phyloP scores from a whole-genome alignment of 2,113 vertebrate species.

The Ifrita kowaldi region DNA sequence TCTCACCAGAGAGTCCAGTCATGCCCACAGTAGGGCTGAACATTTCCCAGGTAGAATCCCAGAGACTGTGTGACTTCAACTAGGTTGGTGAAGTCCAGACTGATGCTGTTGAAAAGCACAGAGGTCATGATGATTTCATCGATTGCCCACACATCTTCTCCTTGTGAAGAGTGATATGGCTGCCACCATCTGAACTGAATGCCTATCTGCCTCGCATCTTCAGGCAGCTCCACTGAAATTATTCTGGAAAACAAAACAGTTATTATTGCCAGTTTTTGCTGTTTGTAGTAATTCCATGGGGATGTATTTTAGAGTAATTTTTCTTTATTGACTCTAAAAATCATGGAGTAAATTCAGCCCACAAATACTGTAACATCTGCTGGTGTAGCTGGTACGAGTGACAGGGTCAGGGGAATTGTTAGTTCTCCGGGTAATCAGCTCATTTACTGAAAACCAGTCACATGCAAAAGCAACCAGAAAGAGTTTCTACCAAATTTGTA shows the following conservation, averaged over 20 bases:
- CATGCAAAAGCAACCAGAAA: neutral
- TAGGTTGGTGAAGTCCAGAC: conserved; percentile 94
- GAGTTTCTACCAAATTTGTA: neutral
- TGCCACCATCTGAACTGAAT: conserved; percentile 99
- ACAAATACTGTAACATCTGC: neutral
- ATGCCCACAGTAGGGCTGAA: conserved; percentile 93
- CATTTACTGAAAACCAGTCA: neutral
- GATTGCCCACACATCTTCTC: conserved; percentile 94
- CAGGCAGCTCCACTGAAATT: conserved; percentile 91
- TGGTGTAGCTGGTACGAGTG: neutral
- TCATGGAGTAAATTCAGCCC: neutral
- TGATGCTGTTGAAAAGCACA: conserved; percentile 95
- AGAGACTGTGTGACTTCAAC: conserved; percentile 96
- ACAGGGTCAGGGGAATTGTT: neutral
- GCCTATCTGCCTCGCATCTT: conserved; percentile 88
- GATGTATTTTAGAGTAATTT: neutral
- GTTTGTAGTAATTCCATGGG: neutral
- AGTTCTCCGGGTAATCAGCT: neutral
- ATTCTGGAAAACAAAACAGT: conserved; percentile 75
- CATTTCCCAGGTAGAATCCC: conserved; percentile 94
- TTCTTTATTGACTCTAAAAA: neutral
- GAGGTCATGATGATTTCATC: conserved; percentile 99
- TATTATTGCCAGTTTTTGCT: neutral
- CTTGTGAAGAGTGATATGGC: conserved; percentile 91
- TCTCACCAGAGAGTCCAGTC: conserved; percentile 97